Evolutionary conservation across 2,797 vertebrate species (phyloP), one percentile per base, ranked within the genome.

Genomic region (Lophotriccus pileatus): DNA sequence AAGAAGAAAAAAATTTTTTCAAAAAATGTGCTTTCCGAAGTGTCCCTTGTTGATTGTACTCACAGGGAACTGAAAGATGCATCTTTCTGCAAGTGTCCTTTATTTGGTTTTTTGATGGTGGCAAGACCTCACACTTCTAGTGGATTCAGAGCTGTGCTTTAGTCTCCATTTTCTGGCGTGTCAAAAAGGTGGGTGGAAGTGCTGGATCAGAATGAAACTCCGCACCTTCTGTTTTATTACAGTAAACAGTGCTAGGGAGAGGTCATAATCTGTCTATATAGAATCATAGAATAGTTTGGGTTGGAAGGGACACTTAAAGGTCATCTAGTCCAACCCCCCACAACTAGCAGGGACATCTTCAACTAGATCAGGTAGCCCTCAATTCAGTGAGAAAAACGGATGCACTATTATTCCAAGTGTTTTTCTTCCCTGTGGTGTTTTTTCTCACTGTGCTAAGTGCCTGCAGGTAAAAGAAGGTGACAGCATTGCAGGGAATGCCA

Each of bases 161-260:
- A 21, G 27, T 89, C 34, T 47, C 14, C 17, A 14, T 94, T 63
- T 93, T 70, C 52, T 87, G 56, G 55, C 58, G 41, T 7, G 27
- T 62, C 53, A 74, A 55, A 87, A 94, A 86, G 53, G 44, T 30
- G 32, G 32, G 75, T 89, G 78, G 89, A 92, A 92, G 39, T 89
- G 36, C 53, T 91, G 76, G 27, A 75, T 92, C 46, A 36, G 20
- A 50, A 67, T 28, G 72, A 85, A 79, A 92, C 43, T 77, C 52
- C 34, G 39, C 39, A 78, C 87, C 79, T 59, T 89, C 90, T 92
- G 82, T 92, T 95, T 90, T 93, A 59, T 69, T 77, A 60, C 23
- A 74, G 84, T 52, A 50, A 93, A 44, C 18, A n/a, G 49, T 83
- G 23, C 84, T 90, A 53, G 72, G 46, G 56, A 92, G 90, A 92